Percentiles rank a stretch among this genome's conserved stretches.
Evolutionary conservation across 2,113 vertebrate species (phyloP).

Genomic region (Anhinga anhinga): DNA sequence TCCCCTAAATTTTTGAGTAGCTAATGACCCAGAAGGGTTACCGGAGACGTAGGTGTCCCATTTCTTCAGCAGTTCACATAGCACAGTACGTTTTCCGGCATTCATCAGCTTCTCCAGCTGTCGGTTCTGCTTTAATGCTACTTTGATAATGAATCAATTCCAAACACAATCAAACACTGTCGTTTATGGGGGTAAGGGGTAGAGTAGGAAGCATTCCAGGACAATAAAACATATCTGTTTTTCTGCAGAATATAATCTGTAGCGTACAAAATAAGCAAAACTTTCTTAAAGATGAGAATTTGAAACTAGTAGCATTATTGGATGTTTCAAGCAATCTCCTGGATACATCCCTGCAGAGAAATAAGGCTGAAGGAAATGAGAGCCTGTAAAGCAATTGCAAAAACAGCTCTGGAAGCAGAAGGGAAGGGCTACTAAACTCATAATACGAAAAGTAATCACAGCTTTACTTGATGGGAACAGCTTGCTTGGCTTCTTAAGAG

Average conservation of each 20-base stretch:
- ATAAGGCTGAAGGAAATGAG: neutral
- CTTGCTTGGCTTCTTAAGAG: neutral
- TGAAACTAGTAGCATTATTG: neutral
- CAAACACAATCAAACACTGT: neutral
- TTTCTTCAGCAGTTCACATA: slow-evolving; percentile 68
- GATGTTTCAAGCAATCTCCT: neutral
- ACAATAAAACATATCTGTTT: neutral
- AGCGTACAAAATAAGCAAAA: neutral
- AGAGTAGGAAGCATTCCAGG: neutral
- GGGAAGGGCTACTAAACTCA: neutral
- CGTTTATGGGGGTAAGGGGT: neutral
- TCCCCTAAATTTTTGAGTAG: neutral
- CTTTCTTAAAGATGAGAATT: neutral
- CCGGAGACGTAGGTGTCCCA: slow-evolving; percentile 62
- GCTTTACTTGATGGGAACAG: neutral
- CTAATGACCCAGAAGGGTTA: neutral
- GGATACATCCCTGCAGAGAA: neutral
- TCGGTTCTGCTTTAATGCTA: slow-evolving; percentile 63
- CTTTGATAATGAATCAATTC: slow-evolving; percentile 68
- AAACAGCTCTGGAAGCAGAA: neutral
- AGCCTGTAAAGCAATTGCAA: neutral
- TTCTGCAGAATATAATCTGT: neutral
- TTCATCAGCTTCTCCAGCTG: slow-evolving; percentile 66
- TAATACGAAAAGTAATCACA: neutral
- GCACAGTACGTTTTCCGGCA: slow-evolving; percentile 71